Percentiles rank a stretch among this genome's conserved stretches.
phyloP scores from a whole-genome alignment of 2,113 vertebrate genomes.

The Rafetus swinhoei region DNA sequence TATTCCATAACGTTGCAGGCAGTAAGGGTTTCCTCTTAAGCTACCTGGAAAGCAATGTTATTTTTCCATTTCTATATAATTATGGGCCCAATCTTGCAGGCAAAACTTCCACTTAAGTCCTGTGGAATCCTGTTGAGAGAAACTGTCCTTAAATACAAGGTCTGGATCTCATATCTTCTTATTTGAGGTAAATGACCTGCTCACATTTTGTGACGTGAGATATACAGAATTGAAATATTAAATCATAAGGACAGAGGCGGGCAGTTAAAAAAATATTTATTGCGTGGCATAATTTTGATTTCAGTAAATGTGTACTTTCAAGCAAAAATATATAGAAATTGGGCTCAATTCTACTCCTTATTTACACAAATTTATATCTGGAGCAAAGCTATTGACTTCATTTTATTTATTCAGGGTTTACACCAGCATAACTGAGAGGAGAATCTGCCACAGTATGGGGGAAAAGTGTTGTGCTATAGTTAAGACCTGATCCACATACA shows the following conservation, averaged over 20 bases:
- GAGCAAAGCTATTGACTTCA: neutral
- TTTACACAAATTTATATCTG: neutral
- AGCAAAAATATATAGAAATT: neutral
- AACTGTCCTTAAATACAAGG: neutral
- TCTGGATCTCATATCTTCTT: neutral
- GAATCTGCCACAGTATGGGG: neutral
- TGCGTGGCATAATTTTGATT: neutral
- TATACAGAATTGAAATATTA: neutral
- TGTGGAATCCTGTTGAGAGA: neutral
- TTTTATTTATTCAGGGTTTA: neutral
- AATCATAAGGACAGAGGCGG: neutral
- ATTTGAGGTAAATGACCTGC: neutral
- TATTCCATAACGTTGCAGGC: conserved; percentile 7
- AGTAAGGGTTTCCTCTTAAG: neutral
- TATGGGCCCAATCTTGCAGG: neutral
- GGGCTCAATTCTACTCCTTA: neutral
- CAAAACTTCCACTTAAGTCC: neutral
- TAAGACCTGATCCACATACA: neutral
- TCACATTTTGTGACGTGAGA: neutral
- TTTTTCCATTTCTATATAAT: neutral
- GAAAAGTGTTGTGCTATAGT: neutral
- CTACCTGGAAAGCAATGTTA: neutral
- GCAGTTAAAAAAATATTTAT: neutral
- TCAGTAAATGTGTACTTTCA: neutral
- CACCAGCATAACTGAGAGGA: neutral